Base-by-base conservation (phyloP, 2,113 vertebrate species). In the Centrocercus urophasianus region DNA sequence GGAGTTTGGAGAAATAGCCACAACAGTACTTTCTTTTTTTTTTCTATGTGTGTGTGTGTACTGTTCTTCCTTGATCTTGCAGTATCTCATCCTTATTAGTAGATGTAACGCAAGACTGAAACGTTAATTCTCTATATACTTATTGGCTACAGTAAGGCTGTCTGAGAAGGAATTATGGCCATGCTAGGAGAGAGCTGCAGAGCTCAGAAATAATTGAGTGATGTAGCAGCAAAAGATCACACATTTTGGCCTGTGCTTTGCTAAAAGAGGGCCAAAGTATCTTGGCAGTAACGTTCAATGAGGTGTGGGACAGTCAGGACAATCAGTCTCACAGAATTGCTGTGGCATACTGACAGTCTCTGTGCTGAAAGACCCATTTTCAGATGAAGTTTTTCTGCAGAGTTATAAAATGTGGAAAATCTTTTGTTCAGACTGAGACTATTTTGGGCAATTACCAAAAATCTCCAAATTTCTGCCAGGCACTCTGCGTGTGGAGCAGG, bases 191-290 rank as follows among this genome's bases (percentile, higher is more conserved):
- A 3, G 67, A 85, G 63, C 45, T 32, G n/a, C 1, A 1, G 54
- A 66, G n/a, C 48, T 83, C 45, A 45, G 40, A 47, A 73, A 83
- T 85, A 91, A 73, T 27, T 61, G 54, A 13, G 45, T 59, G 59
- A 61, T 0, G 0, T 9, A 89, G 56, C 66, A 79, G 60, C 2
- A 2, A 86, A 70, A 50, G 50, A 86, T 14, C 2, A 1, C 34
- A 80, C 10, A 50, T 92, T 91, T 89, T 65, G 13, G 27, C 30
- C 54, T 75, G 34, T 30, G 38, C 20, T 83, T 79, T 54, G 13
- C 40, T 82, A 71, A 85, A 79, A 12, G 8, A 72, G 3, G 11
- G 45, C 63, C 66, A 57, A 73, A 76, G 3, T 74, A 42, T 76
- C 87, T 71, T 3, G 1, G 43, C 54, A 73, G 40, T 48, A 54